Base-by-base conservation (phyloP, 2,888 invertebrate species). In the Adineta ricciae region DNA sequence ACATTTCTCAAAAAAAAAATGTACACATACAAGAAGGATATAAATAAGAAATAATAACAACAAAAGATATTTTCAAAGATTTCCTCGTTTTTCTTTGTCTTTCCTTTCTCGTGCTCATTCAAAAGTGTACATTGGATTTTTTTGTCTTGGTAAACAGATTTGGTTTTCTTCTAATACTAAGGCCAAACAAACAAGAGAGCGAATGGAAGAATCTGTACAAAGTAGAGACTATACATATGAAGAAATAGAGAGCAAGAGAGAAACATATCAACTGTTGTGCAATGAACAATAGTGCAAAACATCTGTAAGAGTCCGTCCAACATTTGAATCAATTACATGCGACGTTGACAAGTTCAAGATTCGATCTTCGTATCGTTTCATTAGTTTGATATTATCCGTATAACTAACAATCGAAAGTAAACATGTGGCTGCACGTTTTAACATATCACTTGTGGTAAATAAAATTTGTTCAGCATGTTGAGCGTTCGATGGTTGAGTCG, bases 361-460 rank as follows among this genome's bases (percentile, higher is more conserved):
- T 87, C 97, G 93, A 88, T 95, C 95, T 92, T 97, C 97, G 92
- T 97, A 96, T 89, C 96, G 96, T 89, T 95, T 93, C 91, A 98
- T 94, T 87, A 96, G 92, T 89, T 95, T 93, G 88, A 95, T 93
- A 92, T 97, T 97, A 90, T 95, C 95, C 1, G 96, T 94, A 92
- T 96, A 96, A 90, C 94, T 93, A 84, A 97, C 94, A 88, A 99
- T 93, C 90, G 95, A 94, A 88, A 95, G 93, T 89, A 99, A 93
- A 86, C 97, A 96, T 87, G 94, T 94, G 49, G 98, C 97, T 41
- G 98, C 96, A 87, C 99, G 94, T 86, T 98, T 93, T 90, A 99
- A 92, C 98, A 99, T 99, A 92, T 99, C 98, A 90, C 98, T 92
- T 90, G 96, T 97, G 86, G 99, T 99, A 88, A 98, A 98, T 97